phyloP scores from a whole-genome alignment of 1,140 invertebrate genomes.

The Hyphantria cunea region DNA sequence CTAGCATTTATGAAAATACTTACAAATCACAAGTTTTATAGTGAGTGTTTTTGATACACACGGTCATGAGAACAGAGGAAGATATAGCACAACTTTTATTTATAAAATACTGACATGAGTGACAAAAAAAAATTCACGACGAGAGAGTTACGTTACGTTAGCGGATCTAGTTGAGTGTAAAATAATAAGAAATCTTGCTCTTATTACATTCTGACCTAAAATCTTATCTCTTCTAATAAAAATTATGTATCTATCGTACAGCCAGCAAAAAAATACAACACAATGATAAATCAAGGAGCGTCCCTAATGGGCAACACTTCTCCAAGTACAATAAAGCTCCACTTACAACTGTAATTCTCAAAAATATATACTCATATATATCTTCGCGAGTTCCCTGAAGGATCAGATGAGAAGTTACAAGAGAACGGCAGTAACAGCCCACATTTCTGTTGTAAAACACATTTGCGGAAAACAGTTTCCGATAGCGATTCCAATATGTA shows the following conservation, averaged over 20 bases:
- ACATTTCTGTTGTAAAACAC: conserved; percentile 30
- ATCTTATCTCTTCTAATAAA: neutral
- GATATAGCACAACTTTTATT: no score
- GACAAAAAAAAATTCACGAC: no score
- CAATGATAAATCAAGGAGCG: conserved; percentile 22
- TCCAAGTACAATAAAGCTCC: conserved; percentile 23
- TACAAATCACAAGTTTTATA: no score
- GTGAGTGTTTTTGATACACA: no score
- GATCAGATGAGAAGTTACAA: conserved; percentile 35
- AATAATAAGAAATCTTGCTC: no score
- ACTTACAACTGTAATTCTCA: conserved; percentile 38
- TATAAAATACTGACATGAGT: no score
- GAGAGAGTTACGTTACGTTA: no score
- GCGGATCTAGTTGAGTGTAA: no score
- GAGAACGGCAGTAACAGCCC: conserved; percentile 32
- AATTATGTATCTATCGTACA: no score
- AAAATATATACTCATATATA: conserved; percentile 35
- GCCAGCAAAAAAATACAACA: neutral
- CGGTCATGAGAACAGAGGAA: no score
- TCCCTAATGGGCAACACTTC: conserved; percentile 25
- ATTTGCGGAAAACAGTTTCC: conserved; percentile 32
- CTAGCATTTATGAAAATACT: no score
- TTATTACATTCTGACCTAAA: no score
- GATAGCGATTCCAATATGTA: conserved; percentile 35
- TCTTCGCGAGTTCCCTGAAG: conserved; percentile 21